Percentiles rank a stretch among this genome's conserved stretches.
These are phyloP conservation scores for Chrysolophus pictus DNA, from an alignment of 2,797 vertebrate genomes.

Conservation along the genomic window DNA sequence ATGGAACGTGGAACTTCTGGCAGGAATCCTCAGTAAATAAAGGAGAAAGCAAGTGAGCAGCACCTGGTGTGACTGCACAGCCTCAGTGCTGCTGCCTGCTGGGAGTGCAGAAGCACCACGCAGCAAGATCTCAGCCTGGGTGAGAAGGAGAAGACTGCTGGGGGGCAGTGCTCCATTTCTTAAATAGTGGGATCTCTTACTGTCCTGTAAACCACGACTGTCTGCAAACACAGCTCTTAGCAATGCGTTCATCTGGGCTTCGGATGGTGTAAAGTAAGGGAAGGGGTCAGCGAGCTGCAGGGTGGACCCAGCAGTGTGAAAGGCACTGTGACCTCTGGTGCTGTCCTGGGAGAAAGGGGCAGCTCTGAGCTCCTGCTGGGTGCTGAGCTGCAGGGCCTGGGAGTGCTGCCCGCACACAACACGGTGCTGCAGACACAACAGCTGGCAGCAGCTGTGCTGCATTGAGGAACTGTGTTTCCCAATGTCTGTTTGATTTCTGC, in stretches of 20 bases:
- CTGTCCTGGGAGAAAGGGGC: background rate
- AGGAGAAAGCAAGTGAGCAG: background rate
- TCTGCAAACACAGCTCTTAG: background rate
- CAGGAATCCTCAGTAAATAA: no score
- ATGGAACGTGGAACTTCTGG: background rate
- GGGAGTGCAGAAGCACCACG: background rate
- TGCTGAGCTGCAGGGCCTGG: background rate
- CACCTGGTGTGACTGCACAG: background rate
- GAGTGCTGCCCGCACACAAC: background rate
- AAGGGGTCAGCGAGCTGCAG: background rate
- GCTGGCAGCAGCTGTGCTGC: background rate
- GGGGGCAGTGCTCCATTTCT: fast-evolving
- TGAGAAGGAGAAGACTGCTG: background rate
- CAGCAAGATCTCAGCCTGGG: fast-evolving
- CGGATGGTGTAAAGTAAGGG: fast-evolving
- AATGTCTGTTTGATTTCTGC: fast-evolving
- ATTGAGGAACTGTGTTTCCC: background rate
- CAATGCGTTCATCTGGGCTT: fast-evolving
- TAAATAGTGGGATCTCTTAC: background rate
- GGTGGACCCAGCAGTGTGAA: background rate
- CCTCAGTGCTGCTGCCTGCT: background rate
- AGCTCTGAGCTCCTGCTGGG: background rate
- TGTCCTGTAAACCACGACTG: background rate
- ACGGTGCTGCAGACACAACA: fast-evolving
- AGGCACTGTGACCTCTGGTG: background rate